Evolutionary conservation across 2,113 vertebrate genomes (phyloP), one percentile per base, ranked within the genome.

Genomic region (zebrafish (Danio rerio)): DNA sequence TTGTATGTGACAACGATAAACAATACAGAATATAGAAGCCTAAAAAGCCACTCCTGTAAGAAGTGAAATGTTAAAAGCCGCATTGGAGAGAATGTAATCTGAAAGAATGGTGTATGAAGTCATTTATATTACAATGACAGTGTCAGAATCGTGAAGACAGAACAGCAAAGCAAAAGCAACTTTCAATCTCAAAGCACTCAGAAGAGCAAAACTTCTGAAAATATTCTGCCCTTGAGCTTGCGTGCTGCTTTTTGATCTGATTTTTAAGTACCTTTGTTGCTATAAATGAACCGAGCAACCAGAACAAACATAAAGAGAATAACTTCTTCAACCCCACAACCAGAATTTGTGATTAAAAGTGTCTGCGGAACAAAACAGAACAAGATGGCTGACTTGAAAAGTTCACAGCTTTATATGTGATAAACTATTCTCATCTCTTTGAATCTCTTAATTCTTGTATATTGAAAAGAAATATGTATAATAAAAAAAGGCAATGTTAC

Each of bases 111-210:
- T 63, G 18, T 42, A 47, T 9, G 42, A 75, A 15, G 42, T 59
- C 10, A 45, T 78, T 31, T 63, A 15, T 40, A 63, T 52, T 50
- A 52, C 59, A 63, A 78, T 63, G 45, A 49, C 75, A 62, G 40
- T 77, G 75, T 50, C 75, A 63, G 2, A 10, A 16, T 47, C n/a
- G 59, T 75, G 42, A 75, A 78, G 20, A 78, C 63, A 58, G 59
- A 50, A 78, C 11, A 18, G 58, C 73, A 59, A 75, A 75, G 20
- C 63, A 78, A 50, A 63, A 63, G 73, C n/a, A 76, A 4, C 42
- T 61, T 76, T 76, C 73, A 76, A 47, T 76, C 42, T 76, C 42
- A 61, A 76, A 61, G 43, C 59, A 62, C 75, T 77, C 58, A 63
- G 13, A 12, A 52, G 20, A 77, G 63, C 58, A 0, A 50, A 62